Evolutionary conservation across 2,888 invertebrate species (phyloP).

Genomic region (Neuroscelio doddi): DNA sequence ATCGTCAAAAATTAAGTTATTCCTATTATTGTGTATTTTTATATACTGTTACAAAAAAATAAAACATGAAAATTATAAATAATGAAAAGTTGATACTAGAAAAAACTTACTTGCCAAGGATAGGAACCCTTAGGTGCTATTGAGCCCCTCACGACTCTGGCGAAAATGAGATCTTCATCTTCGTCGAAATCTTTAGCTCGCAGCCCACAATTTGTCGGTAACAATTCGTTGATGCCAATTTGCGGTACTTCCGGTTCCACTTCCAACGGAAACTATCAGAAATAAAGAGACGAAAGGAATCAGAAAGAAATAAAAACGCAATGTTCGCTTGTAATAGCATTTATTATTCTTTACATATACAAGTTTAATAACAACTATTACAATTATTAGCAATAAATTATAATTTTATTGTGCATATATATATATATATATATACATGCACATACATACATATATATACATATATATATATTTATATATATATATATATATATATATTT

Average conservation of each 20-base stretch:
- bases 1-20: no score
- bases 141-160: constrained; percentile 78
- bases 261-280: constrained; percentile 49
- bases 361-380: background rate
- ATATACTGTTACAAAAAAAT: no score
- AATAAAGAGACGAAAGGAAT: constrained; percentile 44
- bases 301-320: constrained; percentile 20
- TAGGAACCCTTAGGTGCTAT: constrained; percentile 78
- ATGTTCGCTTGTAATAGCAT: constrained; percentile 17
- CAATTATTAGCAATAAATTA: no score
- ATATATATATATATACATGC: no score
- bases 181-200: constrained; percentile 71
- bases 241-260: constrained; percentile 31
- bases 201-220: constrained; percentile 74
- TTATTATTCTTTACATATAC: constrained; percentile 30
- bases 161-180: constrained; percentile 72
- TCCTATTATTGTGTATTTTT: no score
- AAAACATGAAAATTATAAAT: no score
- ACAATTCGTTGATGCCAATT: constrained; percentile 58
- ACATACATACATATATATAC: no score
- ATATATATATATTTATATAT: no score
- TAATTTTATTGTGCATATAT: no score
- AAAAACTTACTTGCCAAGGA: constrained; percentile 80
- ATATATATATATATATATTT: no score
- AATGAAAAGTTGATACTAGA: background rate